phyloP scores from a whole-genome alignment of 2,797 vertebrate genomes.

The Channallabes apus region DNA sequence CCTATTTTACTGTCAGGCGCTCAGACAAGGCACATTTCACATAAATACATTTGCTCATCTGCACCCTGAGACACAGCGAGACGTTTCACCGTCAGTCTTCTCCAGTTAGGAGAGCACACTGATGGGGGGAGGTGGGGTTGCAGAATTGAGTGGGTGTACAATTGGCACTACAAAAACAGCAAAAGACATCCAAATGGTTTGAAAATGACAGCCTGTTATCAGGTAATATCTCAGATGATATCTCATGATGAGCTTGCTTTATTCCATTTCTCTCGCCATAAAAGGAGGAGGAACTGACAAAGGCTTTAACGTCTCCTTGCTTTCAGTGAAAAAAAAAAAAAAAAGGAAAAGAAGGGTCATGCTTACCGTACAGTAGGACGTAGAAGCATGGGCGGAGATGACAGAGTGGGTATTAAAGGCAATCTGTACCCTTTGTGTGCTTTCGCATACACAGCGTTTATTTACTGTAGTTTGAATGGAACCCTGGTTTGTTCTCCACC shows the following conservation, averaged over 20 bases:
- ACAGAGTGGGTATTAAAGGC: background rate
- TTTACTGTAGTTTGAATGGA: background rate
- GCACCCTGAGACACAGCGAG: background rate
- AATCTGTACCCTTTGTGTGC: background rate
- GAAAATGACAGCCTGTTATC: conserved; percentile 55
- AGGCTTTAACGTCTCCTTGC: conserved; percentile 26
- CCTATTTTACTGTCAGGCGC: conserved; percentile 23
- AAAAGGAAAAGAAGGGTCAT: conserved; percentile 8
- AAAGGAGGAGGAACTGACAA: conserved; percentile 8
- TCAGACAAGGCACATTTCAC: conserved; percentile 34
- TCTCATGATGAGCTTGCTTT: conserved; percentile 43
- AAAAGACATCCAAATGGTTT: conserved; percentile 57
- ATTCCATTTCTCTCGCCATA: conserved; percentile 40
- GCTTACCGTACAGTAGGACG: background rate
- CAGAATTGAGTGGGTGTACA: conserved; percentile 42
- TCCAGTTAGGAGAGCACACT: conserved; percentile 24
- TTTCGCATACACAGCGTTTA: conserved; percentile 1
- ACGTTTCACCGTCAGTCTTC: conserved; percentile 37
- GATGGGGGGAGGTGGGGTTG: background rate
- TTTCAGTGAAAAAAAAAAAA: background rate
- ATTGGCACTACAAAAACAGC: conserved; percentile 49
- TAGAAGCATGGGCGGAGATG: background rate
- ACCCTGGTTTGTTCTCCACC: background rate
- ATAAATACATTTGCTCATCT: conserved; percentile 34
- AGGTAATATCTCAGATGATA: conserved; percentile 52